A percentile compares a stretch with the other conserved stretches of the same genome.
phyloP scores from a whole-genome alignment of 2,888 invertebrate genomes.

The Azorinus chamasolen region DNA sequence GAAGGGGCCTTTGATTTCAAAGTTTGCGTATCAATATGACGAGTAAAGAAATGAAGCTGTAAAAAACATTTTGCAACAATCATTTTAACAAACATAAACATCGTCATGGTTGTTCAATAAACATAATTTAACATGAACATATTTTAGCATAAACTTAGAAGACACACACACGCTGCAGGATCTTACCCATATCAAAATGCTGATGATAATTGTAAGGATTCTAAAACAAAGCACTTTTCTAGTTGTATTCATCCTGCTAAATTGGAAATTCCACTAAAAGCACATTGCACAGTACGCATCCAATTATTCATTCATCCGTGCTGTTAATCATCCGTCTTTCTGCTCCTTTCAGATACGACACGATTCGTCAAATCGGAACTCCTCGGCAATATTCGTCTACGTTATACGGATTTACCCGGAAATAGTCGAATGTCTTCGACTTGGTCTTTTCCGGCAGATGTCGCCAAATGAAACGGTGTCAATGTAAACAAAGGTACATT shows the following conservation, averaged over 20 bases:
- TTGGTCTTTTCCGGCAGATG: conserved; percentile 58
- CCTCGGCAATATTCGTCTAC: too few species aligned
- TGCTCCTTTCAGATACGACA: too few species aligned
- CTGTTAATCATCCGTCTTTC: conserved; percentile 2
- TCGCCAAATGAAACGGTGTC: conserved; percentile 52
- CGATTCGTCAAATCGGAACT: too few species aligned
- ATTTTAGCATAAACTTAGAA: conserved; percentile 53
- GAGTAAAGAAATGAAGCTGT: too few species aligned
- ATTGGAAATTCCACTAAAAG: background rate
- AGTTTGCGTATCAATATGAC: too few species aligned
- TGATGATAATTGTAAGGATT: conserved; percentile 55
- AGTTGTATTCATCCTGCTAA: conserved; percentile 47
- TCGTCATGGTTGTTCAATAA: too few species aligned
- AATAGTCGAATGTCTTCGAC: conserved; percentile 41
- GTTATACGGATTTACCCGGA: too few species aligned
- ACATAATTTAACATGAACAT: conserved; percentile 31
- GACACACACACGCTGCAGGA: too few species aligned
- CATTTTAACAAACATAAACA: too few species aligned
- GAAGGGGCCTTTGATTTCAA: too few species aligned
- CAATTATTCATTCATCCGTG: conserved; percentile 9
- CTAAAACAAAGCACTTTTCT: conserved; percentile 58
- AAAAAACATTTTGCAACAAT: too few species aligned
- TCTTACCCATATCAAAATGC: conserved; percentile 64
- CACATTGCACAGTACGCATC: conserved; percentile 10
- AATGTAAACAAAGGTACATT: conserved; percentile 45